phyloP scores from a whole-genome alignment of 2,113 vertebrate species.

The Gallinago paraguaiae region DNA sequence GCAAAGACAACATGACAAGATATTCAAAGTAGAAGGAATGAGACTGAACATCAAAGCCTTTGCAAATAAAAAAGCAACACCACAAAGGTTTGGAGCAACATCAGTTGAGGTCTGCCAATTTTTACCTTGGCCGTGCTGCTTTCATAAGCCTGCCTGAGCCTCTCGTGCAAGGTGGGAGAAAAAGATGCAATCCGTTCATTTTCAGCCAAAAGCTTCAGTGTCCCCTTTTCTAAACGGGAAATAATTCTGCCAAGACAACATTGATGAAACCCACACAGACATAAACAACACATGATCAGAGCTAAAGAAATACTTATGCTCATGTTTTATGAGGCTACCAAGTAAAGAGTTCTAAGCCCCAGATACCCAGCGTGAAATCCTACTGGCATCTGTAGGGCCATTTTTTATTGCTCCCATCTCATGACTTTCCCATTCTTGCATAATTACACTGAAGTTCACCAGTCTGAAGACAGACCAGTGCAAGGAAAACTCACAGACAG shows the following conservation, averaged over 20 bases:
- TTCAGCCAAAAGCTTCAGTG: conserved; percentile 90
- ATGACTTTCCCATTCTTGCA: not conserved
- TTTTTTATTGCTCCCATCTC: not conserved
- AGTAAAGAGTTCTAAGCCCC: not conserved
- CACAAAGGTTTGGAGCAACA: not conserved
- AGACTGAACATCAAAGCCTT: not conserved
- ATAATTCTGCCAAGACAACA: conserved; percentile 80
- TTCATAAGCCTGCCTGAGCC: conserved; percentile 84
- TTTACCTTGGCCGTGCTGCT: conserved; percentile 88
- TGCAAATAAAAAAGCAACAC: not conserved
- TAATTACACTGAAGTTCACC: not conserved
- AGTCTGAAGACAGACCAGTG: not conserved
- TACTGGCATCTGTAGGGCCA: not conserved
- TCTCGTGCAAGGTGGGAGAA: conserved; percentile 84
- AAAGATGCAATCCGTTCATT: conserved; percentile 91
- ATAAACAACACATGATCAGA: not conserved
- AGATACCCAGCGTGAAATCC: not conserved
- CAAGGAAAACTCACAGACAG: not conserved
- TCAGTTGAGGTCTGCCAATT: not conserved
- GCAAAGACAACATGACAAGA: not conserved
- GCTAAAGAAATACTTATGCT: not conserved
- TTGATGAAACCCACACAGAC: not conserved
- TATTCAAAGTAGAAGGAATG: not conserved
- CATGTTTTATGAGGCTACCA: not conserved
- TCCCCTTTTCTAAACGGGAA: conserved; percentile 88